Conservation (phyloP, 2,888 invertebrate species). For the Neria commutata region DNA sequence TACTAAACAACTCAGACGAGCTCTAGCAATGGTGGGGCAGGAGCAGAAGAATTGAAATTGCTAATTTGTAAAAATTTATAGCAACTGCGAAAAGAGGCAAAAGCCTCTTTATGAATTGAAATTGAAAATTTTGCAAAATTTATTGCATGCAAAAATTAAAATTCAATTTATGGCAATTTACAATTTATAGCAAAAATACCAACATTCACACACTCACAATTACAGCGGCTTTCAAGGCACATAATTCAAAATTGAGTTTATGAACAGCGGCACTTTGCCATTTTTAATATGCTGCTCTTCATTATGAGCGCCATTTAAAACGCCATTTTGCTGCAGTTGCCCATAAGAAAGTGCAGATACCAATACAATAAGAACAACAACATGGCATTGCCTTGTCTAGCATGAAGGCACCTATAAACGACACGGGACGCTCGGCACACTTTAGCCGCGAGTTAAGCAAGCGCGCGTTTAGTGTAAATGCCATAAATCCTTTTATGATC, state of each 20-base stretch:
- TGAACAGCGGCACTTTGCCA: background rate
- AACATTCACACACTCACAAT: no score
- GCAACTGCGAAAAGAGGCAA: background rate
- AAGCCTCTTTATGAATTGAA: no score
- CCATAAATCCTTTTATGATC: constrained; percentile 61
- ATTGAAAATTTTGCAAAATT: no score
- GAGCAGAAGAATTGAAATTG: background rate
- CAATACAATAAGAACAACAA: no score
- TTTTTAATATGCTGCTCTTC: background rate
- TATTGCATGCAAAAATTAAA: no score
- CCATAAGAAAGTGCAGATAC: no score
- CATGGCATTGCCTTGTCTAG: constrained; percentile 4
- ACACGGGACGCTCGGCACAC: constrained; percentile 24
- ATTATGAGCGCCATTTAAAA: background rate
- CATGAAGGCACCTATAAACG: constrained; percentile 3
- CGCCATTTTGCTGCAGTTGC: background rate
- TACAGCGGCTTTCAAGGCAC: no score
- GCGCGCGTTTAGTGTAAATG: constrained; percentile 36
- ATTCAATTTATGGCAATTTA: background rate
- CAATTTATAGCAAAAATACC: no score
- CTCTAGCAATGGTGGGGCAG: no score
- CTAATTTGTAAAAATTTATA: background rate
- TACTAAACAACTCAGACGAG: no score
- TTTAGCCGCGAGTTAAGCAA: constrained; percentile 40
- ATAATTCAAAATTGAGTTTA: constrained; percentile 1